Evolutionary conservation across 2,888 invertebrate species (phyloP).

Genomic region (Lutraria lutraria): DNA sequence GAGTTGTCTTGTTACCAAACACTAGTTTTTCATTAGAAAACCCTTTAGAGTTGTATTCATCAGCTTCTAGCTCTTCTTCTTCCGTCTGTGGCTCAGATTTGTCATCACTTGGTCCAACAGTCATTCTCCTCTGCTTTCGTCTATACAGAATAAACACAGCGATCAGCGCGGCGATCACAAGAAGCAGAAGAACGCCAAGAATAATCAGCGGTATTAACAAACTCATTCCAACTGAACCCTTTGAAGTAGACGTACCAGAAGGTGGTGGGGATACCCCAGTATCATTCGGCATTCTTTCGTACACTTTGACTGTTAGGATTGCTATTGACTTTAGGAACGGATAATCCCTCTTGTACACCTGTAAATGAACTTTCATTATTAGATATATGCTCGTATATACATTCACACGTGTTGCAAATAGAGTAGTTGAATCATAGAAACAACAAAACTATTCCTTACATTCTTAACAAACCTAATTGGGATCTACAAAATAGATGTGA

Average conservation of each 20-base stretch:
- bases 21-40: conserved; percentile 51
- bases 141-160: conserved; percentile 47
- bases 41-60: conserved; percentile 36
- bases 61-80: conserved; percentile 68
- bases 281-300: conserved; percentile 52
- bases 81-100: conserved; percentile 70
- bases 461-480: not conserved
- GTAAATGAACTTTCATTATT: not conserved
- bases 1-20: conserved; percentile 51
- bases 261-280: conserved; percentile 30
- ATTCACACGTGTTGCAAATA: too few species aligned
- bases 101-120: conserved; percentile 51
- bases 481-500: not conserved
- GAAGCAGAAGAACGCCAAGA: conserved; percentile 57
- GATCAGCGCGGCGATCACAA: conserved; percentile 56
- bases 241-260: conserved; percentile 15
- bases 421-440: too few species aligned
- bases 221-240: not conserved
- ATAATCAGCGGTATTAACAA: conserved; percentile 63
- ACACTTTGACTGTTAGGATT: conserved; percentile 55
- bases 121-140: conserved; percentile 54
- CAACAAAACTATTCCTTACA: not conserved
- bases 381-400: not conserved
- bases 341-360: conserved; percentile 10
- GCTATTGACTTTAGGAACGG: conserved; percentile 49